phyloP scores from a whole-genome alignment of 2,888 invertebrate genomes.

The Apamea epomidion region DNA sequence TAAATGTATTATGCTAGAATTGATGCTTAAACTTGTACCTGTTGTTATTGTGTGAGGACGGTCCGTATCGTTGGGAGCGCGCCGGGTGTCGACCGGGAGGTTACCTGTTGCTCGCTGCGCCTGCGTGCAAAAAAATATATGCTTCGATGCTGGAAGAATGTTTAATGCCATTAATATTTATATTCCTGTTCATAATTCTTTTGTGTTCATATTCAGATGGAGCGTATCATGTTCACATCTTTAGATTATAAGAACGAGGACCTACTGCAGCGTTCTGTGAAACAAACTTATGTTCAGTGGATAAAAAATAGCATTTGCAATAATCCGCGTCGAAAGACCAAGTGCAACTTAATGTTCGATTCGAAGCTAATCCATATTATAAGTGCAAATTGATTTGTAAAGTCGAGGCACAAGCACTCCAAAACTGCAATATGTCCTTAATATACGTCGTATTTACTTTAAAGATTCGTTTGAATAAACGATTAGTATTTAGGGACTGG shows the following conservation, averaged over 20 bases:
- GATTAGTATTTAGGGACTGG: slow-evolving; percentile 31
- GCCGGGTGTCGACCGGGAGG: slow-evolving; percentile 60
- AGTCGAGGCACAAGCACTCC: neutral
- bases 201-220: slow-evolving; percentile 50
- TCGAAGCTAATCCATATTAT: slow-evolving; percentile 7
- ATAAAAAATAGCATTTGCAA: slow-evolving; percentile 14
- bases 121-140: slow-evolving; percentile 70
- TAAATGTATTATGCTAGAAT: slow-evolving; percentile 15
- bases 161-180: slow-evolving; percentile 61
- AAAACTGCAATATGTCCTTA: slow-evolving; percentile 3
- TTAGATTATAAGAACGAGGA: slow-evolving; percentile 30
- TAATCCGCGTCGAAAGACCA: neutral
- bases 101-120: slow-evolving; percentile 71
- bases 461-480: slow-evolving; percentile 15
- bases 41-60: slow-evolving; percentile 64
- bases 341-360: neutral
- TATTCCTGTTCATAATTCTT: slow-evolving; percentile 52
- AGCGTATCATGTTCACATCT: slow-evolving; percentile 52
- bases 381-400: slow-evolving; percentile 9
- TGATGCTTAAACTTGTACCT: slow-evolving; percentile 57
- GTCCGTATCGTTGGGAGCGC: slow-evolving; percentile 59
- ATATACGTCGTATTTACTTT: slow-evolving; percentile 12
- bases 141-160: slow-evolving; percentile 63
- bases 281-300: neutral
- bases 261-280: slow-evolving; percentile 24